Conservation (phyloP, 1,140 invertebrate genomes). For the Lepeophtheirus salmonis region DNA sequence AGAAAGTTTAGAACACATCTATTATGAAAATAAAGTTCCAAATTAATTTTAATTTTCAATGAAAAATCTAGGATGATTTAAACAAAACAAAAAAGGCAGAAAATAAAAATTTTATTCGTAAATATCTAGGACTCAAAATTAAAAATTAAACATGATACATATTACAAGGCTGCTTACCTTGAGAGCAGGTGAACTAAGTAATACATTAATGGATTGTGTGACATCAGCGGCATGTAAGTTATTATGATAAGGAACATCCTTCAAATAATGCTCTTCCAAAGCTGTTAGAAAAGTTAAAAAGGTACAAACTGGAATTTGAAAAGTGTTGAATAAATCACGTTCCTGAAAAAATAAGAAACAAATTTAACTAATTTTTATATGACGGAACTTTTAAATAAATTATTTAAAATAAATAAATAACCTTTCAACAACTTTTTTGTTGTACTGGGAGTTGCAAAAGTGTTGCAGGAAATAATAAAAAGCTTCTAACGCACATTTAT, state of each 20-base stretch:
- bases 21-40: too few relatives aligned
- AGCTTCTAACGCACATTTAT: too few relatives aligned
- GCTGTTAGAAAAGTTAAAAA: constrained; percentile 90
- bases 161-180: constrained; percentile 51
- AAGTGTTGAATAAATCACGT: constrained; percentile 67
- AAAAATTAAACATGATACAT: constrained; percentile 19
- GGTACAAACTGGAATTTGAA: constrained; percentile 81
- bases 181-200: constrained; percentile 79
- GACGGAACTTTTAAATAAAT: too few relatives aligned
- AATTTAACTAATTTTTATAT: not conserved
- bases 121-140: constrained; percentile 13
- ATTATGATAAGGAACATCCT: constrained; percentile 95
- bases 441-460: too few relatives aligned
- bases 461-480: too few relatives aligned
- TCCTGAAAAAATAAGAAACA: constrained; percentile 40
- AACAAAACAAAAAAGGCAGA: too few relatives aligned
- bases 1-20: too few relatives aligned
- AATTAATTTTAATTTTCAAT: too few relatives aligned
- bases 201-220: constrained; percentile 80
- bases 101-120: too few relatives aligned
- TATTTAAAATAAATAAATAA: too few relatives aligned
- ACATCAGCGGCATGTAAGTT: constrained; percentile 92
- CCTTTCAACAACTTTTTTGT: too few relatives aligned
- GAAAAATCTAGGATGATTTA: too few relatives aligned
- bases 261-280: constrained; percentile 91